Percentiles rank a stretch among this genome's conserved stretches.
phyloP scores from a whole-genome alignment of 1,140 invertebrate genomes.

The Druon quercuslanigerum region DNA sequence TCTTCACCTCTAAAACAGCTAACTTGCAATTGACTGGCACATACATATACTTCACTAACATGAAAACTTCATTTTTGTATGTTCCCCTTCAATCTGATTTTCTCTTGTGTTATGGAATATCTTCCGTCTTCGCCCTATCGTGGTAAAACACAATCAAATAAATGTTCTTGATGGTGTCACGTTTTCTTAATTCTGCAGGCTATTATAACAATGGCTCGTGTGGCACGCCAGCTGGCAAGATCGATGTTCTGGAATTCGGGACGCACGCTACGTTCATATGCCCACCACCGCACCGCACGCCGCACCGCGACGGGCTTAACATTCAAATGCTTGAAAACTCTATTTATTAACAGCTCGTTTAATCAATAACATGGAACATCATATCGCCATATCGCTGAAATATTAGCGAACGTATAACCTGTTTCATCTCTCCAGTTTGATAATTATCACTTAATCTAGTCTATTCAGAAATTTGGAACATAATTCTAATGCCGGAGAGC shows the following conservation, averaged over 20 bases:
- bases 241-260: slow-evolving; percentile 9
- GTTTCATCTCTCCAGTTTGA: not conserved
- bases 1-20: too few species aligned
- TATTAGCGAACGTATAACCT: not conserved
- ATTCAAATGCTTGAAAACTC: slow-evolving; percentile 18
- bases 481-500: not conserved
- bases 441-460: not conserved
- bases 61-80: not conserved
- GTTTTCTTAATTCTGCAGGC: slow-evolving; percentile 14
- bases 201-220: slow-evolving; percentile 15
- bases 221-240: not conserved
- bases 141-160: slow-evolving; percentile 5
- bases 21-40: too few species aligned
- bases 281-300: not conserved
- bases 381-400: not conserved
- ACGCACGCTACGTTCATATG: slow-evolving; percentile 11
- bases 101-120: too few species aligned
- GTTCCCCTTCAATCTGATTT: too few species aligned
- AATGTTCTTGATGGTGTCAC: not conserved
- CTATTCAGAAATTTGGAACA: not conserved
- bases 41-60: too few species aligned
- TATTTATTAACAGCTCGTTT: slow-evolving; percentile 1
- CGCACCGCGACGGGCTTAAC: not conserved
- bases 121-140: not conserved
- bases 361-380: not conserved